These are phyloP conservation scores for Otolemur garnettii DNA, from an alignment of 2,113 vertebrate genomes.

Conservation along the genomic window DNA sequence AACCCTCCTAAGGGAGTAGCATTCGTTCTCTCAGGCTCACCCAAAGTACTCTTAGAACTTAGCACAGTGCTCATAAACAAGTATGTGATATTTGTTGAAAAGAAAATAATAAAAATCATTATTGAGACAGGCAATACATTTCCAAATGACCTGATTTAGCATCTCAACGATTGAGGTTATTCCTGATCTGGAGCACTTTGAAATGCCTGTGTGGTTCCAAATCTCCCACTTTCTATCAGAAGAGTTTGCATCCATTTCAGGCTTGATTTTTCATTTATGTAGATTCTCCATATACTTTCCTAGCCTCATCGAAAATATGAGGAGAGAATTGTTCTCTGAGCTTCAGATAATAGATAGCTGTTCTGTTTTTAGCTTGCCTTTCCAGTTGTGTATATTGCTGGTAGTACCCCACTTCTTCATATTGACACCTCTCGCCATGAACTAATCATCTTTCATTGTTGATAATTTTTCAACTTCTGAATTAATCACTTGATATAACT, in stretches of 20 bases:
- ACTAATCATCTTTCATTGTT: neutral
- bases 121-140: neutral
- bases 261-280: neutral
- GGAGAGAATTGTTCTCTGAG: neutral
- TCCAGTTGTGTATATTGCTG: neutral
- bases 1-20: neutral
- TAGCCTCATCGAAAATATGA: neutral
- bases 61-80: neutral
- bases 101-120: neutral
- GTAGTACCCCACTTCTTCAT: neutral
- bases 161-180: neutral
- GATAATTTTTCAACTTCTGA: neutral
- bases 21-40: neutral
- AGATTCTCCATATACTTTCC: neutral
- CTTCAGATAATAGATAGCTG: neutral
- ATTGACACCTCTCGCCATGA: neutral
- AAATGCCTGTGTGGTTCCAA: neutral
- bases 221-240: no score
- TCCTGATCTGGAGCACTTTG: neutral
- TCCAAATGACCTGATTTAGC: neutral
- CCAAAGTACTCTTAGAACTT: neutral
- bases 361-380: neutral
- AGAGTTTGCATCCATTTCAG: neutral
- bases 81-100: neutral
- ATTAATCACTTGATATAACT: neutral